Percentiles rank a stretch among this genome's conserved stretches.
Conservation (phyloP, 2,888 invertebrate species). For the Oxycera nigricornis region DNA sequence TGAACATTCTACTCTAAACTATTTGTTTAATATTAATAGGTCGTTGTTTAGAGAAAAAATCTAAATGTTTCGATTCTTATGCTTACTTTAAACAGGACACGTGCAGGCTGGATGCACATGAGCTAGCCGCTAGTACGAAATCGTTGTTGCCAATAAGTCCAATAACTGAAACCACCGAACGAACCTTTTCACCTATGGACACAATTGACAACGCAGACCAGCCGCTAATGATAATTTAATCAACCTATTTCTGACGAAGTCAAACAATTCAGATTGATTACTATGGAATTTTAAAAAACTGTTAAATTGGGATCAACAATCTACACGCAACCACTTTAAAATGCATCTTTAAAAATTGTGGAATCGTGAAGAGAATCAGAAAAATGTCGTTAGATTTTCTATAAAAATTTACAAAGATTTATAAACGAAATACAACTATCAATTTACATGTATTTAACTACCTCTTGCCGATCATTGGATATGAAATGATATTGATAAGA, state of each 20-base stretch:
- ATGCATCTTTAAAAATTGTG: background rate
- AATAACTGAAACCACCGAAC: slow-evolving; percentile 54
- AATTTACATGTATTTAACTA: slow-evolving; percentile 20
- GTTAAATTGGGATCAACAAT: background rate
- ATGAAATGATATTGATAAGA: background rate
- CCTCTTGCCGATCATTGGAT: slow-evolving; percentile 2
- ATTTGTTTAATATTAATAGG: too few relatives aligned
- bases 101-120: slow-evolving; percentile 53
- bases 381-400: too few relatives aligned
- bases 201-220: slow-evolving; percentile 3
- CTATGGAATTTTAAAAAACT: background rate
- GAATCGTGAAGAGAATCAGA: too few relatives aligned
- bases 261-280: background rate
- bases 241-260: background rate
- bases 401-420: background rate
- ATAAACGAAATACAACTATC: background rate
- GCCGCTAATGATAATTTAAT: slow-evolving; percentile 29
- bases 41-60: too few relatives aligned
- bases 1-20: too few relatives aligned
- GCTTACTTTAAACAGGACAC: slow-evolving; percentile 15
- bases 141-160: slow-evolving; percentile 60
- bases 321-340: background rate
- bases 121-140: slow-evolving; percentile 60
- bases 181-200: slow-evolving; percentile 44
- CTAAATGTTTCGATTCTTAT: too few relatives aligned